Evolutionary conservation across 2,113 vertebrate species (phyloP), one percentile per base, ranked within the genome.

Genomic region (Eidolon helvum): DNA sequence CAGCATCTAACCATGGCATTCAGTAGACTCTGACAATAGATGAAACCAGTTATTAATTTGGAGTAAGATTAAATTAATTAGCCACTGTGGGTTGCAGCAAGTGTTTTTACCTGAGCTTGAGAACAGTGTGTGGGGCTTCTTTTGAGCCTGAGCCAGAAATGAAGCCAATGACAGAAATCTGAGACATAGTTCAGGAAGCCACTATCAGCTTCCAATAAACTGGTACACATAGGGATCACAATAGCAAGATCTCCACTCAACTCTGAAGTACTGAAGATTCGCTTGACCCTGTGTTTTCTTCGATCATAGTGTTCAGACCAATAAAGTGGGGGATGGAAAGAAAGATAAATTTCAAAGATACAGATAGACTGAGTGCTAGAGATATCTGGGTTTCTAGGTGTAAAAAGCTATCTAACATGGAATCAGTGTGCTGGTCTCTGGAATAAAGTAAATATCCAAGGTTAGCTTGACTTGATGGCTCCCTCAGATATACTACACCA

Each of bases 51-150:
- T 94, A 68, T 78, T 92, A 26, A 90, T 30, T 6, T 84, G n/a
- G 28, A 30, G 10, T 30, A 63, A 79, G n/a, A 90, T 8, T 28
- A 74, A 94, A 59, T 86, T 57, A 71, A 61, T 90, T 59, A 55
- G 38, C 38, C 10, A 45, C 19, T 4, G 1, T 59, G 21, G 48
- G 19, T 55, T 68, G 4, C 3, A 61, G 35, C 16, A 53, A 95
- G 10, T 50, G 9, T 4, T 68, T 16, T 90, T 1, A 19, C 19
- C 10, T 22, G 15, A 30, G 18, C 11, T 53, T 45, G 38, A 90
- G n/a, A 86, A 79, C 48, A 26, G 50, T 14, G 4, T 33, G 4
- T 8, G 38, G 22, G 24, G 21, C 7, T 84, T 9, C 21, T 65
- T 90, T 77, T 86, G 55, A 59, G 16, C 0, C 26, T 19, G 15